These are phyloP conservation scores for Drosophila testacea DNA, from an alignment of 2,888 invertebrate genomes.

Conservation along the genomic window DNA sequence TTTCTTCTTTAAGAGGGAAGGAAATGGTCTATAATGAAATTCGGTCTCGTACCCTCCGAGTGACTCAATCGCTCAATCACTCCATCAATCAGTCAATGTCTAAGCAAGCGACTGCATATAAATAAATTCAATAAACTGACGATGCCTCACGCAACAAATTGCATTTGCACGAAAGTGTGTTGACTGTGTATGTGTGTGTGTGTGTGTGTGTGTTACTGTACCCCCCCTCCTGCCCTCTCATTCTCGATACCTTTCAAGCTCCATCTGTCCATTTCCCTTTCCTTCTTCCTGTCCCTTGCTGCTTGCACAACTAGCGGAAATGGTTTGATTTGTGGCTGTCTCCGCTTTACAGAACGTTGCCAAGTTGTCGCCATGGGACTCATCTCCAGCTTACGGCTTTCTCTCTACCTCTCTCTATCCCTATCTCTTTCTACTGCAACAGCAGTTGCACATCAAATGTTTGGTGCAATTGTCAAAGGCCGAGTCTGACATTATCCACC, in stretches of 20 bases:
- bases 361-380: conserved; percentile 12
- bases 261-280: too few species aligned
- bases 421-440: neutral
- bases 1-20: neutral
- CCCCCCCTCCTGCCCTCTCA: neutral
- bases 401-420: neutral
- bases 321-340: conserved; percentile 65
- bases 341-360: conserved; percentile 7
- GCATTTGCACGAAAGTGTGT: conserved; percentile 50
- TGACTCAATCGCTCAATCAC: conserved; percentile 49
- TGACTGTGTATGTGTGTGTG: conserved; percentile 1
- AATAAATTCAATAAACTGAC: conserved; percentile 76
- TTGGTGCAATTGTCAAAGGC: too few species aligned
- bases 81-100: conserved; percentile 68
- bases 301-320: conserved; percentile 44
- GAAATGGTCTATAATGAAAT: conserved; percentile 27
- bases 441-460: neutral
- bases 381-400: neutral
- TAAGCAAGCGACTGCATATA: conserved; percentile 62
- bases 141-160: conserved; percentile 62
- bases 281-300: neutral
- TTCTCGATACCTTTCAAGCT: neutral
- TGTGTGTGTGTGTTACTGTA: neutral
- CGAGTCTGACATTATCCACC: conserved; percentile 11
- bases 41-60: conserved; percentile 21